Conservation (phyloP, 1,140 invertebrate genomes). For the Apis dorsata region DNA sequence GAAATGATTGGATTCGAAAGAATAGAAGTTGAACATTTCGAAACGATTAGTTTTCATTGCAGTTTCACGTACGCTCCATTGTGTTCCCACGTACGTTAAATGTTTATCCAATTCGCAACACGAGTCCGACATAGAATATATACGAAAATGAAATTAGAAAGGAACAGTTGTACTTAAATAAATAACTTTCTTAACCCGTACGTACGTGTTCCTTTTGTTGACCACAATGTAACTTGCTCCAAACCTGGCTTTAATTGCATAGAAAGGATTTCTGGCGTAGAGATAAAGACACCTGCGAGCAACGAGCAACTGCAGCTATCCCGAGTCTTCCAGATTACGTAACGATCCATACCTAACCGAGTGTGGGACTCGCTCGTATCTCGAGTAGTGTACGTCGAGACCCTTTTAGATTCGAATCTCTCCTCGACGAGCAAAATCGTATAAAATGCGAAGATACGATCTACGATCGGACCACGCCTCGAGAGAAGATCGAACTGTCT, state of each 20-base stretch:
- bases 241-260: slow-evolving; percentile 54
- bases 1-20: background rate
- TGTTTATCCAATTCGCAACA: slow-evolving; percentile 19
- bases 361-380: slow-evolving; percentile 54
- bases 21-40: background rate
- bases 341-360: slow-evolving; percentile 58
- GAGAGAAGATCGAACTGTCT: slow-evolving; percentile 56
- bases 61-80: background rate
- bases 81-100: slow-evolving; percentile 38
- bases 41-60: slow-evolving; percentile 6
- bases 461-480: slow-evolving; percentile 49
- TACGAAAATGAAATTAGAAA: slow-evolving; percentile 52
- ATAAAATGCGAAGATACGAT: slow-evolving; percentile 61
- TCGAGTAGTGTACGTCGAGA: slow-evolving; percentile 27
- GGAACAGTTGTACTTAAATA: slow-evolving; percentile 21
- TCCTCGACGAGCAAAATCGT: slow-evolving; percentile 56
- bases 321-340: slow-evolving; percentile 62
- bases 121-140: background rate
- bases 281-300: slow-evolving; percentile 60
- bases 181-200: slow-evolving; percentile 35
- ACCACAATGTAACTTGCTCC: slow-evolving; percentile 39
- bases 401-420: slow-evolving; percentile 52
- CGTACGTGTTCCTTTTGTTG: slow-evolving; percentile 37
- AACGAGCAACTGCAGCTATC: slow-evolving; percentile 45
- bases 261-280: slow-evolving; percentile 49